Conservation (phyloP, 2,797 vertebrate genomes). For the Apodemus agrarius region DNA sequence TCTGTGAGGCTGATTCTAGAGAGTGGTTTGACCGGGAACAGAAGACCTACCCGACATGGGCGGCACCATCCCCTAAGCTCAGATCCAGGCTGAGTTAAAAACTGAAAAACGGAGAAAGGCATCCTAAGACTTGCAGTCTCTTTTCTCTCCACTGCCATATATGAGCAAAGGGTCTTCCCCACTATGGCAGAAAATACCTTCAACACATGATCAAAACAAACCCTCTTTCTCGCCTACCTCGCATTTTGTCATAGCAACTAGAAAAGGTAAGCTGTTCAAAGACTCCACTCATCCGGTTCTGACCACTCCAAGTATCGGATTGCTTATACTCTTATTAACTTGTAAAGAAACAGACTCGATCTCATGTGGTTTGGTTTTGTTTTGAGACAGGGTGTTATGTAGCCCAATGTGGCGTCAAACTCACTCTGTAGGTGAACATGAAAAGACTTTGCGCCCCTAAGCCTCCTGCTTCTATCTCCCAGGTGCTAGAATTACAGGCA, state of each 20-base stretch:
- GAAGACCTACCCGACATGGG: neutral
- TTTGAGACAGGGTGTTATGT: neutral
- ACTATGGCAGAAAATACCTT: neutral
- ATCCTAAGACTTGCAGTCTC: too few relatives aligned
- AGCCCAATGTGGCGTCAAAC: neutral
- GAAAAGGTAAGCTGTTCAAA: neutral
- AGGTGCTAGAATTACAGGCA: neutral
- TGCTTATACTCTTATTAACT: neutral
- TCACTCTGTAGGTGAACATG: neutral
- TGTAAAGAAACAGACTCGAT: neutral
- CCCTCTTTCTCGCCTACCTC: neutral
- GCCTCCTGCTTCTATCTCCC: neutral
- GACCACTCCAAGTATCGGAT: neutral
- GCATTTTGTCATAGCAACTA: neutral
- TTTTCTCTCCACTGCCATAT: neutral
- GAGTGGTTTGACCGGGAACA: too few relatives aligned
- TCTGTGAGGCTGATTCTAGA: neutral
- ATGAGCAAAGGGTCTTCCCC: neutral
- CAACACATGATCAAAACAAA: neutral
- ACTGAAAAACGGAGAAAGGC: neutral
- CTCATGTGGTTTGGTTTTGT: neutral
- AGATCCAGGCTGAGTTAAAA: neutral
- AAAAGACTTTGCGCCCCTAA: neutral
- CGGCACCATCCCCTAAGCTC: neutral
- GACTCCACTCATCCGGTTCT: neutral